Evolutionary conservation across 2,888 invertebrate genomes (phyloP).

Genomic region (Salpingus planirostris): DNA sequence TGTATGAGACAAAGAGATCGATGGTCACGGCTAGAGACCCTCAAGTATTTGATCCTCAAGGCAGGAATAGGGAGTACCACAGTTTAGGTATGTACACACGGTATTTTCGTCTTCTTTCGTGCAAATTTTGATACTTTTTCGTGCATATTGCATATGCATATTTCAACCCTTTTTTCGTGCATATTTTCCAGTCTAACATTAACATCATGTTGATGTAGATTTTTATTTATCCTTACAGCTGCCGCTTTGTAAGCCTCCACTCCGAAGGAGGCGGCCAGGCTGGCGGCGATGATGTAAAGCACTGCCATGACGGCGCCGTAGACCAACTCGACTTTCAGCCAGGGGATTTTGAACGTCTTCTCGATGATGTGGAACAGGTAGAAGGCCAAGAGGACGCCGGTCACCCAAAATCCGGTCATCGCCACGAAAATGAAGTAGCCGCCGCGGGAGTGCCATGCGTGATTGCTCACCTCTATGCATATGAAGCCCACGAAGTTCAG

Average conservation of each 20-base stretch:
- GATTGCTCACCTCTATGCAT: constrained; percentile 53
- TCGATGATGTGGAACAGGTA: constrained; percentile 83
- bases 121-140: too few species aligned
- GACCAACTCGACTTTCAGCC: constrained; percentile 73
- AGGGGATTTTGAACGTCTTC: constrained; percentile 75
- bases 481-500: constrained; percentile 71
- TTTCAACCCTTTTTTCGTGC: too few species aligned
- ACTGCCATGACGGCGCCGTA: constrained; percentile 67
- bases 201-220: too few species aligned
- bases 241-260: constrained; percentile 58
- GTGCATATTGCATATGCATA: too few species aligned
- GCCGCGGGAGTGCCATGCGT: constrained; percentile 47
- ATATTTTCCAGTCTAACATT: too few species aligned
- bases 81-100: too few species aligned
- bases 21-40: too few species aligned
- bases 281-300: constrained; percentile 67
- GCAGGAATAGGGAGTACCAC: too few species aligned
- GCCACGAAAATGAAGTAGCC: constrained; percentile 70
- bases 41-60: too few species aligned
- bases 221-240: constrained; percentile 68
- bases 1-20: too few species aligned
- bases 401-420: constrained; percentile 80
- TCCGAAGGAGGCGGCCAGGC: constrained; percentile 54
- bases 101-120: too few species aligned
- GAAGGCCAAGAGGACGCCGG: constrained; percentile 64